These are phyloP conservation scores for Dipodomys stephensi DNA, from an alignment of 2,113 vertebrate genomes.

Conservation along the genomic window DNA sequence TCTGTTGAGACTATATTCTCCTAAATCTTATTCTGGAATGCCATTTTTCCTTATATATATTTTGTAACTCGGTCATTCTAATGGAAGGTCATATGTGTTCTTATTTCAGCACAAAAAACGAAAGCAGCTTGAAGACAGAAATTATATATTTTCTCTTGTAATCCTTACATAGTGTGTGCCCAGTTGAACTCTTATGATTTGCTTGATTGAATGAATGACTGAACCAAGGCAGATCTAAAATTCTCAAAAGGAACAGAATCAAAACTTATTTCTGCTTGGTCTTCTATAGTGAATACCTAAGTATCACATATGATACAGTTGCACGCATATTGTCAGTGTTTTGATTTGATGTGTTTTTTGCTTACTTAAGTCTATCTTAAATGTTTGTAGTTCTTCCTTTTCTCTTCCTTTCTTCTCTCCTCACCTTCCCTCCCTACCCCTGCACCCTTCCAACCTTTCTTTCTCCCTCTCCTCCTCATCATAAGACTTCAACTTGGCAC, in stretches of 20 bases:
- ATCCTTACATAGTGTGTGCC: background rate
- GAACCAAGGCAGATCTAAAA: background rate
- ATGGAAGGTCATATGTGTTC: background rate
- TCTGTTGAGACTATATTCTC: background rate
- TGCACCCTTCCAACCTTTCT: too few species aligned
- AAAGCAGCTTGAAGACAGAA: background rate
- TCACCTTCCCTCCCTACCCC: too few species aligned
- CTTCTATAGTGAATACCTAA: background rate
- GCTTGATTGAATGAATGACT: background rate
- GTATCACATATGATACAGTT: background rate
- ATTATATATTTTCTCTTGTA: background rate
- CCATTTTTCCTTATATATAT: background rate
- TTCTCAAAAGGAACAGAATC: background rate
- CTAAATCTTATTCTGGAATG: background rate
- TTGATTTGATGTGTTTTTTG: constrained; percentile 16
- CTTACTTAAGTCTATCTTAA: constrained; percentile 26
- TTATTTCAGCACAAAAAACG: constrained; percentile 4
- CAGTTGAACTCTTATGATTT: constrained; percentile 5
- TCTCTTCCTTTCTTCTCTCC: too few species aligned
- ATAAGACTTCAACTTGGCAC: too few species aligned
- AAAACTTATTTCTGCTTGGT: background rate
- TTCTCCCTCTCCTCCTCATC: too few species aligned
- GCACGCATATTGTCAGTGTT: background rate
- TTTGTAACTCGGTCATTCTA: background rate
- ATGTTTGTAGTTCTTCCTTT: background rate